Evolutionary conservation across 2,888 invertebrate genomes (phyloP).

Genomic region (Osmoderma eremita): DNA sequence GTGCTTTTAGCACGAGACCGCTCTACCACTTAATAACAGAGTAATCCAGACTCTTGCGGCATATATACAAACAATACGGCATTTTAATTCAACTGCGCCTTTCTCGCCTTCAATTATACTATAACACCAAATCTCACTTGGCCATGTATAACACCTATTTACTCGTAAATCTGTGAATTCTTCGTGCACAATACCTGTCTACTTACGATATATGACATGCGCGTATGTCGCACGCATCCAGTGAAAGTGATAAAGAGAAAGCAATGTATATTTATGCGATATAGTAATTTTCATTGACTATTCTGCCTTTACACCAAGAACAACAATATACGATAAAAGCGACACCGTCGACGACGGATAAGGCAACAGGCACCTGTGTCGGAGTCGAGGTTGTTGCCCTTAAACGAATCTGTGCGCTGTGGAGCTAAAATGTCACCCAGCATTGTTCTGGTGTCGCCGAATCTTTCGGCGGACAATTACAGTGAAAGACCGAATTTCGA

Average conservation of each 20-base stretch:
- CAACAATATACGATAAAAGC: conserved; percentile 7
- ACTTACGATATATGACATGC: neutral
- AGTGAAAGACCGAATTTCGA: conserved; percentile 1
- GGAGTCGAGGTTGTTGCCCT: conserved; percentile 26
- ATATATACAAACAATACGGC: too few relatives aligned
- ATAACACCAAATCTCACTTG: too few relatives aligned
- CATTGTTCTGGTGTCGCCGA: conserved; percentile 10
- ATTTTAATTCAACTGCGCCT: too few relatives aligned
- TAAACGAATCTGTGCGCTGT: conserved; percentile 6
- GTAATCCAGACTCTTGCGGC: too few relatives aligned
- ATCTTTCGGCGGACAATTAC: conserved; percentile 3
- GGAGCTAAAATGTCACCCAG: conserved; percentile 9
- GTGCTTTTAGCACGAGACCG: too few relatives aligned
- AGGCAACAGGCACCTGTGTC: conserved; percentile 19
- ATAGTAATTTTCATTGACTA: conserved; percentile 35
- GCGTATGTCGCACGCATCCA: conserved; percentile 9
- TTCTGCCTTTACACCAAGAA: conserved; percentile 25
- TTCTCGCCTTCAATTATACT: too few relatives aligned
- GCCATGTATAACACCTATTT: too few relatives aligned
- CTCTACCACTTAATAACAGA: too few relatives aligned
- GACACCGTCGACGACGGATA: conserved; percentile 3
- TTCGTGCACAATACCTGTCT: too few relatives aligned
- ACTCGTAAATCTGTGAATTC: too few relatives aligned
- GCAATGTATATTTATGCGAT: conserved; percentile 14
- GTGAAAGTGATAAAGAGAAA: conserved; percentile 32